A percentile compares a stretch with the other conserved stretches of the same genome.
These are phyloP conservation scores for Hoplostethus atlanticus DNA, from an alignment of 2,797 vertebrate genomes.

Conservation along the genomic window DNA sequence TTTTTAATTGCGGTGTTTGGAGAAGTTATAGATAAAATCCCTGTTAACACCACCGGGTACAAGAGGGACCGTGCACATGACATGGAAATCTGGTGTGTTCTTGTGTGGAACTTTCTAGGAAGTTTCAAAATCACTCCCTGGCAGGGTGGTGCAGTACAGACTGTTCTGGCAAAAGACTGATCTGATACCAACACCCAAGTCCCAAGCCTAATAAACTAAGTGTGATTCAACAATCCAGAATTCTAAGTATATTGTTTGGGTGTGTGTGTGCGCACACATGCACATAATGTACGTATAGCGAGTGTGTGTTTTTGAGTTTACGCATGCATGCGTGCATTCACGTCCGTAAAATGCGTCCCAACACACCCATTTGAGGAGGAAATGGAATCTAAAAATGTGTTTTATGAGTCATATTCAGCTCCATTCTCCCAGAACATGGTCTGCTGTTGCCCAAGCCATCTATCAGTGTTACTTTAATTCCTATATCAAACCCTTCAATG, in stretches of 20 bases:
- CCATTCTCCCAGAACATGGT: slow-evolving; percentile 61
- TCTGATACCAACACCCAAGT: background rate
- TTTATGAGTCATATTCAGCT: slow-evolving; percentile 58
- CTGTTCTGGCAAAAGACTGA: background rate
- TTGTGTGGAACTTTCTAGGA: slow-evolving; percentile 14
- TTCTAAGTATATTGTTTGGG: background rate
- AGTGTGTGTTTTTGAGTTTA: slow-evolving; percentile 5
- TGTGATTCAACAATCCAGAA: background rate
- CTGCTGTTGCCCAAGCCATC: slow-evolving; percentile 64
- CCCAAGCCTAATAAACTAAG: background rate
- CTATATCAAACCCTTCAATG: slow-evolving; percentile 59
- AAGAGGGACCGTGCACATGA: slow-evolving; percentile 47
- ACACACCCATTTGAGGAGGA: slow-evolving; percentile 49
- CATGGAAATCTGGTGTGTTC: slow-evolving; percentile 58
- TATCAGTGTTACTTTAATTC: slow-evolving; percentile 69
- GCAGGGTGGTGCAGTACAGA: background rate
- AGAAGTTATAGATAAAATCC: slow-evolving; percentile 64
- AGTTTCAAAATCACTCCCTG: slow-evolving; percentile 4
- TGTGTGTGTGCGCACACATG: background rate
- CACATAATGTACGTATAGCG: background rate
- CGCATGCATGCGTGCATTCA: slow-evolving; percentile 16
- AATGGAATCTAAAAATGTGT: slow-evolving; percentile 59
- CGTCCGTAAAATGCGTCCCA: slow-evolving; percentile 40
- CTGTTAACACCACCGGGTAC: slow-evolving; percentile 36
- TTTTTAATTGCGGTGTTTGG: slow-evolving; percentile 70